Conservation (phyloP, 2,888 invertebrate genomes). For the Diaperis boleti region DNA sequence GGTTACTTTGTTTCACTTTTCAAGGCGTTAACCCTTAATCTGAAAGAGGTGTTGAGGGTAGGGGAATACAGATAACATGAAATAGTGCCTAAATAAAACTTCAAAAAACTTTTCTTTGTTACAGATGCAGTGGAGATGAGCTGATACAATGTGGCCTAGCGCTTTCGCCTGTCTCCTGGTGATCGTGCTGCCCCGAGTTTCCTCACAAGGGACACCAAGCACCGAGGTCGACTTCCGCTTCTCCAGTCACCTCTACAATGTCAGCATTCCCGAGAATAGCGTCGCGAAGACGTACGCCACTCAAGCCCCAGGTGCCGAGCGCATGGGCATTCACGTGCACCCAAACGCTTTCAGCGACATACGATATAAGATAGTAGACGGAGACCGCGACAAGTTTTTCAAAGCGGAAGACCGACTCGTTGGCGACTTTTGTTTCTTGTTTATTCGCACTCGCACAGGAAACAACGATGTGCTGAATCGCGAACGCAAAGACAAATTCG, state of each 20-base stretch:
- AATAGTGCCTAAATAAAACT: too few relatives aligned
- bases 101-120: conserved; percentile 43
- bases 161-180: conserved; percentile 62
- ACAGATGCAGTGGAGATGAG: conserved; percentile 63
- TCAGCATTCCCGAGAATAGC: conserved; percentile 92
- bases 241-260: conserved; percentile 82
- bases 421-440: conserved; percentile 95
- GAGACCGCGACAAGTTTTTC: conserved; percentile 91
- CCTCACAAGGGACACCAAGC: conserved; percentile 53
- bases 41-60: too few relatives aligned
- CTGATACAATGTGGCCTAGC: conserved; percentile 62
- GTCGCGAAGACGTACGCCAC: conserved; percentile 88
- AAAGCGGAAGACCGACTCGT: conserved; percentile 90
- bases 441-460: conserved; percentile 89
- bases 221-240: conserved; percentile 74
- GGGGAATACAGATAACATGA: too few relatives aligned
- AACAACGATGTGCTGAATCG: conserved; percentile 91
- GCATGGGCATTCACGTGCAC: conserved; percentile 81
- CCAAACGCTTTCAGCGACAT: conserved; percentile 69
- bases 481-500: conserved; percentile 88
- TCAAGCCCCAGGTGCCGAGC: conserved; percentile 77
- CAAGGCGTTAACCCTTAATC: neutral
- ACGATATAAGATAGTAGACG: conserved; percentile 87
- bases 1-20: neutral
- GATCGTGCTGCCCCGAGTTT: conserved; percentile 57